Conservation (phyloP, 35 echinoderm and acorn worm species). For the Eucidaris tribuloides region DNA sequence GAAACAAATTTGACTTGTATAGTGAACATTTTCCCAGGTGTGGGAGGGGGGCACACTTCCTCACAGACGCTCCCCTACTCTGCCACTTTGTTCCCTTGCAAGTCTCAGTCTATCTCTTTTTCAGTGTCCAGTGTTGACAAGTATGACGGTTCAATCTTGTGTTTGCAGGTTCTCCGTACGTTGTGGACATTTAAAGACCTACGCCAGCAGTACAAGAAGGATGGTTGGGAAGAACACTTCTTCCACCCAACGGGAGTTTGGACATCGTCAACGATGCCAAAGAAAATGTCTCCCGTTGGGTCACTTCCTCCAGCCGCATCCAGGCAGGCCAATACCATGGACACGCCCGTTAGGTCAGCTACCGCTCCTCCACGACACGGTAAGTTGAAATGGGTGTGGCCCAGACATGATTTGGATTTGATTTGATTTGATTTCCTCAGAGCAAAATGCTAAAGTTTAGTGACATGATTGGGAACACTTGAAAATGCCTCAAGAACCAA, state of each 20-base stretch:
- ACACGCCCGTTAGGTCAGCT: not conserved
- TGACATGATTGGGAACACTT: too few species aligned
- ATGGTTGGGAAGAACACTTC: conserved; percentile 77
- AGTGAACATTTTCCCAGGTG: too few species aligned
- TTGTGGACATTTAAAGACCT: conserved; percentile 90
- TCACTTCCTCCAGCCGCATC: not conserved
- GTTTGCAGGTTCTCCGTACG: conserved; percentile 66
- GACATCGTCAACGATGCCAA: conserved; percentile 36
- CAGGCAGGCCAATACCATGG: not conserved
- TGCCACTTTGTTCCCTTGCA: too few species aligned
- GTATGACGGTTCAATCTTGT: not conserved
- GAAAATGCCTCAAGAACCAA: too few species aligned
- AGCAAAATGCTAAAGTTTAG: conserved; percentile 60
- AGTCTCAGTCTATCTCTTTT: too few species aligned
- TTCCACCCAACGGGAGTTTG: conserved; percentile 61
- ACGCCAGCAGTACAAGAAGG: conserved; percentile 74
- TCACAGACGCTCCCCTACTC: too few species aligned
- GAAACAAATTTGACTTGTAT: too few species aligned
- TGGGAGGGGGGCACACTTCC: too few species aligned
- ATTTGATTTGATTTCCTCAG: too few species aligned
- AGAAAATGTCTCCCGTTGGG: not conserved
- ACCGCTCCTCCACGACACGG: not conserved
- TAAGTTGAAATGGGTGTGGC: conserved; percentile 62
- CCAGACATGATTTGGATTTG: conserved; percentile 61
- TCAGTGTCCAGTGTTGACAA: too few species aligned